Conservation (phyloP, 2,888 invertebrate genomes). For the Theretra japonica region DNA sequence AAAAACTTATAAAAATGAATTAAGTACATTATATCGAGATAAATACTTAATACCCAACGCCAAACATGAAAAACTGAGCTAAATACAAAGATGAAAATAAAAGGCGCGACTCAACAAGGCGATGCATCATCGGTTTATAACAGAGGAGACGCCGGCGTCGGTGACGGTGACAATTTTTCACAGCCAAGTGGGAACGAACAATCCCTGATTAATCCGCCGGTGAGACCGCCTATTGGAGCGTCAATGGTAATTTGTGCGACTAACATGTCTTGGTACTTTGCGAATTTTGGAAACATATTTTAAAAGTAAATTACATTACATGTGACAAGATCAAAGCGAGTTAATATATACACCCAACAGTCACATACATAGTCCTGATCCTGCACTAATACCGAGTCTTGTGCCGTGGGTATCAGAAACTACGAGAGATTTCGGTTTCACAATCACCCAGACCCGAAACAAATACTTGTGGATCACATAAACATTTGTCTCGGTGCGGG, state of each 20-base stretch:
- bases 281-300: neutral
- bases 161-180: constrained; percentile 83
- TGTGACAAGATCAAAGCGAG: no score
- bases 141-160: constrained; percentile 56
- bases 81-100: constrained; percentile 38
- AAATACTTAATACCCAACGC: neutral
- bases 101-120: constrained; percentile 45
- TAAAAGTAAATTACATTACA: no score
- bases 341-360: no score
- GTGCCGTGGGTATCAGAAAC: no score
- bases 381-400: no score
- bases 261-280: constrained; percentile 59
- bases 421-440: no score
- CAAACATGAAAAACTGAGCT: constrained; percentile 8
- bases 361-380: no score
- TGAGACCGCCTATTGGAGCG: constrained; percentile 71
- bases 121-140: constrained; percentile 76
- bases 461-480: no score
- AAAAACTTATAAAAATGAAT: no score
- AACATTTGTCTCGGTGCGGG: no score
- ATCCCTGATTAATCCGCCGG: constrained; percentile 80
- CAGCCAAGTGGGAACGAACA: constrained; percentile 71
- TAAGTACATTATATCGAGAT: neutral
- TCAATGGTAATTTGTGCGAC: constrained; percentile 47
- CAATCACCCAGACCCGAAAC: no score